phyloP scores from a whole-genome alignment of 2,113 vertebrate species.

The Otus sunia region DNA sequence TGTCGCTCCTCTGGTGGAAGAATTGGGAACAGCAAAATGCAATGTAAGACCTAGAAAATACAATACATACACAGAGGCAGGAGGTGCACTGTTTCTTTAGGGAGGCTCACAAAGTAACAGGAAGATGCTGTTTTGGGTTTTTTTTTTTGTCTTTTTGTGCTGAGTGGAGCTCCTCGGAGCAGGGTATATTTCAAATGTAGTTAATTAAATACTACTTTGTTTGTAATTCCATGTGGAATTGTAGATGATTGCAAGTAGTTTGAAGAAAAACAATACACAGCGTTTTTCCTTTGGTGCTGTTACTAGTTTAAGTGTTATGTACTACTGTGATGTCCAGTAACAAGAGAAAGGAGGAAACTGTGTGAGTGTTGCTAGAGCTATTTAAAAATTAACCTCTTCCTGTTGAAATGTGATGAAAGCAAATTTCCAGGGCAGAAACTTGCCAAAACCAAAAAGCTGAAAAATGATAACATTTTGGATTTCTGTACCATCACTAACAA shows the following conservation, averaged over 20 bases:
- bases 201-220: conserved; percentile 37
- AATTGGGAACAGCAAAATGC: not conserved
- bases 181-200: not conserved
- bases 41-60: not conserved
- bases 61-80: not conserved
- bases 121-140: not conserved
- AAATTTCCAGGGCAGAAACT: not conserved
- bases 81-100: not conserved
- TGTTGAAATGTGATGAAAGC: not conserved
- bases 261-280: not conserved
- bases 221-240: not conserved
- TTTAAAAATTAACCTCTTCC: not conserved
- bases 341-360: not conserved
- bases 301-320: not conserved
- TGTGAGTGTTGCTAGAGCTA: not conserved
- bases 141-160: not conserved
- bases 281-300: not conserved
- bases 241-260: not conserved
- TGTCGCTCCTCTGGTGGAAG: not conserved
- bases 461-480: not conserved
- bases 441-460: not conserved
- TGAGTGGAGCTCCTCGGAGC: not conserved
- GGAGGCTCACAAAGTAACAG: not conserved
- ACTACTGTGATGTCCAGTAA: not conserved
- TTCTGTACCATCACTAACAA: not conserved